These are phyloP conservation scores for Cistogaster globosa DNA, from an alignment of 2,888 invertebrate species.

Conservation along the genomic window DNA sequence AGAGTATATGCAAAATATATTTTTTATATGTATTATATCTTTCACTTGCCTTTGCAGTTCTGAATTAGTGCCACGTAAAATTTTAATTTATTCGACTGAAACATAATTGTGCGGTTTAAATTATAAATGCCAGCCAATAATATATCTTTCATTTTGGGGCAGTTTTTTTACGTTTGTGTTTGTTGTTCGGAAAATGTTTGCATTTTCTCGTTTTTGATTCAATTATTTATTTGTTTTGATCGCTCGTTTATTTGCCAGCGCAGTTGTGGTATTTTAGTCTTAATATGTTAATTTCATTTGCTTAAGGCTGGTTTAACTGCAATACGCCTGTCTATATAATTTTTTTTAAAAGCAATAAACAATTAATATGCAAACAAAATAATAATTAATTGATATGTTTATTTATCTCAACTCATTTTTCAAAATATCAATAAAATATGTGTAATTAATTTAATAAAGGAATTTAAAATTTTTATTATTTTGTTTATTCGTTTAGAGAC, in stretches of 20 bases:
- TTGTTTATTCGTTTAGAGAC: too few species aligned
- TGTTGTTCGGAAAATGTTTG: conserved; percentile 23
- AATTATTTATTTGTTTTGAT: conserved; percentile 34
- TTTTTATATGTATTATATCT: too few species aligned
- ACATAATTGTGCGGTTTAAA: conserved; percentile 65
- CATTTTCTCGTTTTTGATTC: conserved; percentile 13
- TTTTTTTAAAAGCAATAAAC: conserved; percentile 56
- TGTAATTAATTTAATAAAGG: not conserved
- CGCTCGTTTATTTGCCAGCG: conserved; percentile 28
- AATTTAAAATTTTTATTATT: too few species aligned
- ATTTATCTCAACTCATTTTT: conserved; percentile 14
- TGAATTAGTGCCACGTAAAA: conserved; percentile 44
- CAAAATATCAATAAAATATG: not conserved
- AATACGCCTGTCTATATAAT: conserved; percentile 41
- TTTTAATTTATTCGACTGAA: conserved; percentile 66
- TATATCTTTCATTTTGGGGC: conserved; percentile 69
- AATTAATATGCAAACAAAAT: conserved; percentile 45
- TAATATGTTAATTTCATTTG: conserved; percentile 60
- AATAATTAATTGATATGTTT: conserved; percentile 47
- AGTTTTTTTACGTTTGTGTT: conserved; percentile 1
- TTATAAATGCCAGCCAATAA: conserved; percentile 64
- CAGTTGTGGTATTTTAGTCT: conserved; percentile 24
- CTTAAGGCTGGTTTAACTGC: conserved; percentile 59
- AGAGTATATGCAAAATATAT: not conserved
- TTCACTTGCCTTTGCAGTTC: conserved; percentile 6